A percentile compares a stretch with the other conserved stretches of the same genome.
These are phyloP conservation scores for Synanthedon vespiformis DNA, from an alignment of 2,888 invertebrate genomes.

Conservation along the genomic window DNA sequence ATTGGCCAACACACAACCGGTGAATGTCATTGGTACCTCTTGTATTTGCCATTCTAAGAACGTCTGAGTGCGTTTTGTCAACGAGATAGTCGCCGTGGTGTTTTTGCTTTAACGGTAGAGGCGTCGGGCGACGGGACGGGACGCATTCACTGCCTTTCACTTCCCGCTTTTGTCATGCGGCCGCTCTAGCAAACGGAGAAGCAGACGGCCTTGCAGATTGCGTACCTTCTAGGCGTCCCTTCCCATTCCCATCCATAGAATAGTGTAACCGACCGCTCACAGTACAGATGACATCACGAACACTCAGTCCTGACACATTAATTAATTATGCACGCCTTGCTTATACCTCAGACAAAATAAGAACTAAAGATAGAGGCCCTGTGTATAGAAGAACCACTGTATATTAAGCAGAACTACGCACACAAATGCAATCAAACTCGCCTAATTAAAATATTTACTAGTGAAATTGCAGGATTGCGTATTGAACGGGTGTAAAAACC, in stretches of 20 bases:
- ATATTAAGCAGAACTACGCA: too few species aligned
- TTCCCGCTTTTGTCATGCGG: constrained; percentile 66
- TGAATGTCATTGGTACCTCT: constrained; percentile 1
- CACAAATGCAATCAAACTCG: too few species aligned
- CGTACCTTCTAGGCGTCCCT: constrained; percentile 54
- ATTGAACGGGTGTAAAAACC: too few species aligned
- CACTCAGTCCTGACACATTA: too few species aligned
- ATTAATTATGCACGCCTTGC: too few species aligned
- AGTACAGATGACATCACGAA: constrained; percentile 4
- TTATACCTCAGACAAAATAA: constrained; percentile 8
- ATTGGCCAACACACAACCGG: too few species aligned
- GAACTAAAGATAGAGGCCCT: too few species aligned
- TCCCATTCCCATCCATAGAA: constrained; percentile 42
- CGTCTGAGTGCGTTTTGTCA: constrained; percentile 9
- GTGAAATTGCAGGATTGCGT: too few species aligned
- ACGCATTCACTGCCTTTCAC: constrained; percentile 70
- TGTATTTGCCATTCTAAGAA: constrained; percentile 13
- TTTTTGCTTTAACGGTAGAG: constrained; percentile 26
- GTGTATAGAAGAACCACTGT: too few species aligned
- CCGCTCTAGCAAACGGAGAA: constrained; percentile 57
- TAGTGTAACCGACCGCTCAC: constrained; percentile 2
- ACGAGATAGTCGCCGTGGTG: constrained; percentile 14
- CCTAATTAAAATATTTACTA: too few species aligned
- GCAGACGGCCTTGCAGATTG: constrained; percentile 62
- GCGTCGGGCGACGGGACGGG: constrained; percentile 46